Conservation (phyloP, 1,140 invertebrate species). For the Augochlora pura region DNA sequence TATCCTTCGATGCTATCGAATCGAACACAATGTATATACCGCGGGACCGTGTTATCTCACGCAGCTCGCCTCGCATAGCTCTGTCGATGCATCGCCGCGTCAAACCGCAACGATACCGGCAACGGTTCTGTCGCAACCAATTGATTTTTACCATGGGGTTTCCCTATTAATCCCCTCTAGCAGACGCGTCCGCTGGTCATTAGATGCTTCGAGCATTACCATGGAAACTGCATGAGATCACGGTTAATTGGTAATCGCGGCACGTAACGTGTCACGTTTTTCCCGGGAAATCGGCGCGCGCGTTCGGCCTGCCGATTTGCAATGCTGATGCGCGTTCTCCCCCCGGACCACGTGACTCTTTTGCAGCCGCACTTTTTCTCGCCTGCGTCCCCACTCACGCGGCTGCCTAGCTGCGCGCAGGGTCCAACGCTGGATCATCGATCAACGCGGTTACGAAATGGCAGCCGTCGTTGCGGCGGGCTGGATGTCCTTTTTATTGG, state of each 20-base stretch:
- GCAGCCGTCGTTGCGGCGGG: too few species aligned
- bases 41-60: neutral
- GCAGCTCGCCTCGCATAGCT: neutral
- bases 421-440: constrained; percentile 19
- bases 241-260: constrained; percentile 28
- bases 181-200: neutral
- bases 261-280: constrained; percentile 50
- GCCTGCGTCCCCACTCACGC: too few species aligned
- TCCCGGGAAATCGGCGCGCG: constrained; percentile 41
- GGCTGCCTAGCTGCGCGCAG: neutral
- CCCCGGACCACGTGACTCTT: constrained; percentile 21
- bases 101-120: neutral
- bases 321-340: constrained; percentile 36
- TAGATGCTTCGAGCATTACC: constrained; percentile 6
- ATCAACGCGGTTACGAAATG: constrained; percentile 35
- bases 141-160: neutral
- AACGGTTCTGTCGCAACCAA: neutral
- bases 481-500: too few species aligned
- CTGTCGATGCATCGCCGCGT: too few species aligned
- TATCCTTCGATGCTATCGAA: constrained; percentile 21
- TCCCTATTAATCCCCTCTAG: neutral
- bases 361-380: neutral
- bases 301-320: constrained; percentile 35
- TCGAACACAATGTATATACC: neutral
- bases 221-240: constrained; percentile 40